Base-by-base conservation (phyloP, 2,888 invertebrate species). In the Brachylomia viminalis region DNA sequence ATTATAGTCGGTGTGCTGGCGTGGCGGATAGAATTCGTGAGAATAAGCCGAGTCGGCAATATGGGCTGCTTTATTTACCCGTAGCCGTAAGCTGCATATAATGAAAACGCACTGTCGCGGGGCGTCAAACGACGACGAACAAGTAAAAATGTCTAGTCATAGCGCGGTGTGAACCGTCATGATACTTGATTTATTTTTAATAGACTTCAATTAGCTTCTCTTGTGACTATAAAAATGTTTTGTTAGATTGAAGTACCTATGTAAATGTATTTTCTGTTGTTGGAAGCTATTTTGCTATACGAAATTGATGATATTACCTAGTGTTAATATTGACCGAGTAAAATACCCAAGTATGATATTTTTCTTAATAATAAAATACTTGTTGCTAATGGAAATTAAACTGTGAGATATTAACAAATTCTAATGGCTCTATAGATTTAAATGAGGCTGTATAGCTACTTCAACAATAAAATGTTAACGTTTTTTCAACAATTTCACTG, bases 101-200 rank as follows among this genome's bases (percentile, higher is more conserved):
- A 96, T 96, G 96, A 96, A 96, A 96, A 96, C 96, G 96, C 96
- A 96, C 94, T 95, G 95, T 94, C 95, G 95, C 94, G 92, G 92
- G 91, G 94, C 92, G 95, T 94, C 95, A 95, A 94, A 94, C 93
- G 91, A 91, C 91, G 92, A 91, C 91, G 90, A 76, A 84, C 90
- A 88, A 93, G 93, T 92, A 93, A 94, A 94, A 95, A 94, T 92
- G 90, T 90, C 89, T 85, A 85, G 84, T 88, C 87, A 85, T 74
- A 75, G 38, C 5, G 77, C 80, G 79, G 84, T 80, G 56, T 52
- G 17, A 83, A n/a, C 15, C 33, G 74, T 92, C 85, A 91, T 93
- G 95, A 90, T 95, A 94, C 91, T 89, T 90, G 67, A 49, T 75
- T 84, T 75, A 47, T 62, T 75, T 54, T 66, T 42, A 56, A 72